Evolutionary conservation across 2,797 vertebrate genomes (phyloP).

Genomic region (Silurus lanzhouensis): DNA sequence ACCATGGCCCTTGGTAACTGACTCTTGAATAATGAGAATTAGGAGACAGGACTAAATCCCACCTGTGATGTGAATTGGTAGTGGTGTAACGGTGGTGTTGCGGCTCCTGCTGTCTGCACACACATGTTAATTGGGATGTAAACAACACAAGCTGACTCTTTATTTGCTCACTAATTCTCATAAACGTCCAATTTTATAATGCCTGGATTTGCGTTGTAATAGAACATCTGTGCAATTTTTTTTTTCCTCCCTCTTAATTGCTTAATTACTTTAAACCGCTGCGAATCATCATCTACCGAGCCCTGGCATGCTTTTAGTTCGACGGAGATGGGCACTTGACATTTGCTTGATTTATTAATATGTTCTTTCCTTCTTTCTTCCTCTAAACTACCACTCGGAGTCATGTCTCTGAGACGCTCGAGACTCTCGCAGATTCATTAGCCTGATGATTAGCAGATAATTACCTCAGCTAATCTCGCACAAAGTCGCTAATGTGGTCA

Average conservation of each 20-base stretch:
- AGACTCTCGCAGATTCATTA: slow-evolving; percentile 23
- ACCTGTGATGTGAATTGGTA: background rate
- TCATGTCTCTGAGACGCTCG: slow-evolving; percentile 8
- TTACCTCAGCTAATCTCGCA: slow-evolving; percentile 34
- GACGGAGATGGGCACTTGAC: slow-evolving; percentile 27
- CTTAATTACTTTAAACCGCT: slow-evolving; percentile 34
- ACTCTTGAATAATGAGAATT: background rate
- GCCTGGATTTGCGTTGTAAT: background rate
- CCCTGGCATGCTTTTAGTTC: background rate
- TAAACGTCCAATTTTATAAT: slow-evolving; percentile 12
- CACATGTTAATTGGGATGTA: slow-evolving; percentile 14
- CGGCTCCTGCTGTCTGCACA: background rate
- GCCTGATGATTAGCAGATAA: slow-evolving; percentile 38
- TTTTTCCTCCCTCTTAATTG: background rate
- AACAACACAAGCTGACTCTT: background rate
- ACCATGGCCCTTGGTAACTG: background rate
- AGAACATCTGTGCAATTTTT: slow-evolving; percentile 30
- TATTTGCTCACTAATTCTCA: background rate
- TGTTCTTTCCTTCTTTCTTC: slow-evolving; percentile 22
- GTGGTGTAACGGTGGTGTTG: background rate
- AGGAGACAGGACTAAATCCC: background rate
- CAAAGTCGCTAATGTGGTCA: slow-evolving; percentile 14
- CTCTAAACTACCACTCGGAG: slow-evolving; percentile 31
- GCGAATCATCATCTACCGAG: background rate
- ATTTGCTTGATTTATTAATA: slow-evolving; percentile 33